Evolutionary conservation across 2,888 invertebrate genomes (phyloP).

Genomic region (Gymnoscelis rufifasciata): DNA sequence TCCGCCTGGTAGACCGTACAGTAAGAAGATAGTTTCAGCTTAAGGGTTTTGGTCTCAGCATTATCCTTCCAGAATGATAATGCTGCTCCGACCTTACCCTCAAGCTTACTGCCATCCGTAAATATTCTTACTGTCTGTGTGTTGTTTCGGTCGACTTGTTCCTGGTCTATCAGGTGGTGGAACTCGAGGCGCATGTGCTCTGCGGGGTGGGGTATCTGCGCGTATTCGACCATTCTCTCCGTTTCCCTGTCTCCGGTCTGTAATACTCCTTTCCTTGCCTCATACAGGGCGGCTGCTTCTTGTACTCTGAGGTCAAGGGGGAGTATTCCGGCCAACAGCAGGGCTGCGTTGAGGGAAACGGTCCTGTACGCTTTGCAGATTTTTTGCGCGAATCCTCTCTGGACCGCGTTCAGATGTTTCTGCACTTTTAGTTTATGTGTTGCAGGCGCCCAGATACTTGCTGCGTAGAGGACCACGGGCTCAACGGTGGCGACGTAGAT

Average conservation of each 20-base stretch:
- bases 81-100: slow-evolving; percentile 5
- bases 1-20: slow-evolving; percentile 6
- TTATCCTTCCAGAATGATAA: neutral
- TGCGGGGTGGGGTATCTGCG: neutral
- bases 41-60: slow-evolving; percentile 2
- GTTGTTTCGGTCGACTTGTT: neutral
- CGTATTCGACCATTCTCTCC: neutral
- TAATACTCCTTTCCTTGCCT: neutral
- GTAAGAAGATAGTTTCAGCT: neutral
- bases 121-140: neutral
- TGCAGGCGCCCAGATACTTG: neutral
- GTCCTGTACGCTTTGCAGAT: neutral
- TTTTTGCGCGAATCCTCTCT: neutral
- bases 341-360: neutral
- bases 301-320: too few species aligned
- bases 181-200: neutral
- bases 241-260: neutral
- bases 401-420: neutral
- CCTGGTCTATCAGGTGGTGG: neutral
- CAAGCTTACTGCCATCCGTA: slow-evolving; percentile 2
- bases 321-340: too few species aligned
- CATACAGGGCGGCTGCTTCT: neutral
- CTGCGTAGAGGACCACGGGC: too few species aligned
- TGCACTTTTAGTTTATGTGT: neutral
- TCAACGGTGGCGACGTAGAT: too few species aligned